Percentiles rank a stretch among this genome's conserved stretches.
Evolutionary conservation across 64 coral and sea anemone genomes (phyloP).

Genomic region (Pocillopora verrucosa): DNA sequence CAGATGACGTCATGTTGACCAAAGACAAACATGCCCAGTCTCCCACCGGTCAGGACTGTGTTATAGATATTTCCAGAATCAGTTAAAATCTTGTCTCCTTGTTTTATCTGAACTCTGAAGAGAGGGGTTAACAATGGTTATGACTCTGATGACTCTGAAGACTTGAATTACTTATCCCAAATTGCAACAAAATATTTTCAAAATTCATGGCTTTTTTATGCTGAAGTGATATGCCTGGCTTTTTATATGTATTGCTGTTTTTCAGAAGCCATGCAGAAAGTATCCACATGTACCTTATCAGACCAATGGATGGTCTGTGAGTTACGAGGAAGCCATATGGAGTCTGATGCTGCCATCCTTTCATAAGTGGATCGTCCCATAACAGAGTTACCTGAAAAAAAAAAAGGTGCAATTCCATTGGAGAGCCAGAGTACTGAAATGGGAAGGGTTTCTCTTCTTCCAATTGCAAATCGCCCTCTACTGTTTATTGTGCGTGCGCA

Average conservation of each 20-base stretch:
- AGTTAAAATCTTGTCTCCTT: conserved; percentile 60
- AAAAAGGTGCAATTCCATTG: no score
- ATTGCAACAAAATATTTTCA: neutral
- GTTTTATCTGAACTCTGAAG: conserved; percentile 47
- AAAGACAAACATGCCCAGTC: conserved; percentile 80
- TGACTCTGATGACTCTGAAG: no score
- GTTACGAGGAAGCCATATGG: conserved; percentile 57
- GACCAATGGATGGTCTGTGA: conserved; percentile 72
- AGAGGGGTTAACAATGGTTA: no score
- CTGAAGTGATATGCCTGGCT: no score
- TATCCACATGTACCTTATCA: conserved; percentile 50
- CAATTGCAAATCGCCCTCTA: no score
- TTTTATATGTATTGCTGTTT: no score
- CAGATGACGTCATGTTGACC: conserved; percentile 78
- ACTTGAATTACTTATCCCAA: neutral
- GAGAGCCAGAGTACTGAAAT: no score
- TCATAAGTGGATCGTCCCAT: conserved; percentile 75
- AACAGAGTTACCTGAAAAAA: conserved; percentile 39
- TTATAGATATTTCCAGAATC: conserved; percentile 78
- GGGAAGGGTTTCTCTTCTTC: no score
- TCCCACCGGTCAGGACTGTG: conserved; percentile 63
- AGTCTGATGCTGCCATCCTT: conserved; percentile 67
- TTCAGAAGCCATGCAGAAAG: no score
- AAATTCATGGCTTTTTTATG: no score
- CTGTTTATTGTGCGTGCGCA: no score